Conservation (phyloP, 2,888 invertebrate species). For the Notocelia uddmanniana region DNA sequence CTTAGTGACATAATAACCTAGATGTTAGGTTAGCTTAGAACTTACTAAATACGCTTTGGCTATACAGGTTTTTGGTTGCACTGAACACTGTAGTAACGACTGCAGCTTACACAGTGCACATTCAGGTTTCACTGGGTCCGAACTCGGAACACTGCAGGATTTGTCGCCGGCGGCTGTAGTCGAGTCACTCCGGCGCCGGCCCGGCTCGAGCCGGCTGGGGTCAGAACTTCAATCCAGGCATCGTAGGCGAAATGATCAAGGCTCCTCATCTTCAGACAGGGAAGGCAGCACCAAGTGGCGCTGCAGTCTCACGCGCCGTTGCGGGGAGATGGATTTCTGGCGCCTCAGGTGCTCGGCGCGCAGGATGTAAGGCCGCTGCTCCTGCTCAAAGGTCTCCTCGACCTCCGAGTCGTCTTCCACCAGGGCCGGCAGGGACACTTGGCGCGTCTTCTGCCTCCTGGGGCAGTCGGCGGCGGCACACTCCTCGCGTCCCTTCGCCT, state of each 20-base stretch:
- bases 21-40: slow-evolving; percentile 19
- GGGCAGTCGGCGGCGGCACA: slow-evolving; percentile 63
- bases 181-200: slow-evolving; percentile 46
- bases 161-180: slow-evolving; percentile 25
- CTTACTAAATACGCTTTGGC: slow-evolving; percentile 34
- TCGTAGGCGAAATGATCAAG: slow-evolving; percentile 64
- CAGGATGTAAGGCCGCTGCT: slow-evolving; percentile 66
- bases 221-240: slow-evolving; percentile 71
- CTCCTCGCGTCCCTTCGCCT: slow-evolving; percentile 63
- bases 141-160: slow-evolving; percentile 24
- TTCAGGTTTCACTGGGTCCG: slow-evolving; percentile 31
- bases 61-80: slow-evolving; percentile 35
- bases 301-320: slow-evolving; percentile 71
- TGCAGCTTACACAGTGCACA: slow-evolving; percentile 26
- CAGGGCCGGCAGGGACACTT: slow-evolving; percentile 67
- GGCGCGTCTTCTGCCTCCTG: slow-evolving; percentile 65
- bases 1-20: slow-evolving; percentile 34
- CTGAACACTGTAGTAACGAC: slow-evolving; percentile 14
- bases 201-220: slow-evolving; percentile 58
- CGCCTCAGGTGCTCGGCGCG: slow-evolving; percentile 70
- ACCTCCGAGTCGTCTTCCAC: slow-evolving; percentile 69
- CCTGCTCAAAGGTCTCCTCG: slow-evolving; percentile 65
- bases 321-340: slow-evolving; percentile 79
- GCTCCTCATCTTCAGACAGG: slow-evolving; percentile 81
- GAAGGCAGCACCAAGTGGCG: slow-evolving; percentile 77